Evolutionary conservation across 1,140 invertebrate genomes (phyloP).

Genomic region (Pygmarrhopalites habei): DNA sequence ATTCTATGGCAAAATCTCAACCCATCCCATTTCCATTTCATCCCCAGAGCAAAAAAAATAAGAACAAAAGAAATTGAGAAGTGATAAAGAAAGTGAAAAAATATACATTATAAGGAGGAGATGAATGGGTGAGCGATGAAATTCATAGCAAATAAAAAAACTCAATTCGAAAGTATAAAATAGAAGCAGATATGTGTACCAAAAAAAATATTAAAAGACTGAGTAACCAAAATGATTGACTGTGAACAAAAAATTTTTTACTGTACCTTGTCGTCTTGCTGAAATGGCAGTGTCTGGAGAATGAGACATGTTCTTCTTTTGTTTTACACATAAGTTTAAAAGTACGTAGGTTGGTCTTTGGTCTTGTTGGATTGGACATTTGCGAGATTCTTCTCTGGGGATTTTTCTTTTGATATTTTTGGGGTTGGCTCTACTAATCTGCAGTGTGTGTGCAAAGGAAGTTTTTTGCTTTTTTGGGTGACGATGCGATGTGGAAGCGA

Average conservation of each 20-base stretch:
- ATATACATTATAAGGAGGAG: neutral
- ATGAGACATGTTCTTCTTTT: too few relatives aligned
- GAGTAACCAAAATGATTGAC: too few relatives aligned
- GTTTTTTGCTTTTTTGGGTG: too few relatives aligned
- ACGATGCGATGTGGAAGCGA: too few relatives aligned
- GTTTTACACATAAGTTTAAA: too few relatives aligned
- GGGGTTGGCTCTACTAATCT: neutral
- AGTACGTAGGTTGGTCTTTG: neutral
- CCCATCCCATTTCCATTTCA: neutral
- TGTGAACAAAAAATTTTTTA: too few relatives aligned
- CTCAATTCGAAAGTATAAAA: neutral
- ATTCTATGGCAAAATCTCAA: neutral
- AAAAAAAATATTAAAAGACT: neutral
- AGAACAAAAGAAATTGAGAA: neutral
- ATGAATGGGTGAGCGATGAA: too few relatives aligned
- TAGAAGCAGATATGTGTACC: neutral
- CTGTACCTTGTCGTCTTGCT: conserved; percentile 2
- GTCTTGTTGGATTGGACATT: neutral
- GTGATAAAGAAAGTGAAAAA: neutral
- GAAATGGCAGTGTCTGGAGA: conserved; percentile 4
- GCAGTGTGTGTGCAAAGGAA: neutral
- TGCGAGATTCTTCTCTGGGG: neutral
- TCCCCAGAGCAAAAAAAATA: neutral
- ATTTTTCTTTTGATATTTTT: neutral
- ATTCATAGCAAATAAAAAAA: too few relatives aligned